Evolutionary conservation across 2,888 invertebrate species (phyloP).

Genomic region (Eupithecia pulchellata): DNA sequence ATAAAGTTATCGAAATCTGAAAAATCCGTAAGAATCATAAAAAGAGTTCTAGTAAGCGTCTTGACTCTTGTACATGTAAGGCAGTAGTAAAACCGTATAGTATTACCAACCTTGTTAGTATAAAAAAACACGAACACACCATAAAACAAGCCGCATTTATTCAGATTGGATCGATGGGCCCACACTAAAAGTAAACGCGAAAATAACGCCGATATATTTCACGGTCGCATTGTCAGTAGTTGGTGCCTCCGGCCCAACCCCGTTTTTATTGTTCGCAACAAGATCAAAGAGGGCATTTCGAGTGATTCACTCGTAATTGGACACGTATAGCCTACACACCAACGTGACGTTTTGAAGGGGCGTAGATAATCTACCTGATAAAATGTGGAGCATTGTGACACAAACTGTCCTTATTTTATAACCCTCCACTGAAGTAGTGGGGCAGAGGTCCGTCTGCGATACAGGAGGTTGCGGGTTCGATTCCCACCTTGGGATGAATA

Average conservation of each 20-base stretch:
- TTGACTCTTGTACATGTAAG: background rate
- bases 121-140: conserved; percentile 24
- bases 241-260: conserved; percentile 30
- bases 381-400: background rate
- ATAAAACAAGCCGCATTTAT: conserved; percentile 34
- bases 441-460: too few relatives aligned
- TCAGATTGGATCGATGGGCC: conserved; percentile 37
- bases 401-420: conserved; percentile 3
- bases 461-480: too few relatives aligned
- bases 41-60: too few relatives aligned
- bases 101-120: conserved; percentile 11
- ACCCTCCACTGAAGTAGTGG: too few relatives aligned
- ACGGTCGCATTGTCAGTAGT: conserved; percentile 36
- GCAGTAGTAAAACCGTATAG: background rate
- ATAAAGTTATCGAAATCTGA: too few relatives aligned
- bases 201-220: conserved; percentile 37
- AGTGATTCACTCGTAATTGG: conserved; percentile 37
- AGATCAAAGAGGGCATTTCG: conserved; percentile 33
- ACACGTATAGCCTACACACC: conserved; percentile 20
- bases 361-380: background rate
- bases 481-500: too few relatives aligned
- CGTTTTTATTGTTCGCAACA: conserved; percentile 33
- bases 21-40: too few relatives aligned
- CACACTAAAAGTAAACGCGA: conserved; percentile 35
- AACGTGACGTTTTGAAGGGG: background rate